Percentiles rank a stretch among this genome's conserved stretches.
Conservation (phyloP, 1,140 invertebrate genomes). For the Nasonia vitripennis region DNA sequence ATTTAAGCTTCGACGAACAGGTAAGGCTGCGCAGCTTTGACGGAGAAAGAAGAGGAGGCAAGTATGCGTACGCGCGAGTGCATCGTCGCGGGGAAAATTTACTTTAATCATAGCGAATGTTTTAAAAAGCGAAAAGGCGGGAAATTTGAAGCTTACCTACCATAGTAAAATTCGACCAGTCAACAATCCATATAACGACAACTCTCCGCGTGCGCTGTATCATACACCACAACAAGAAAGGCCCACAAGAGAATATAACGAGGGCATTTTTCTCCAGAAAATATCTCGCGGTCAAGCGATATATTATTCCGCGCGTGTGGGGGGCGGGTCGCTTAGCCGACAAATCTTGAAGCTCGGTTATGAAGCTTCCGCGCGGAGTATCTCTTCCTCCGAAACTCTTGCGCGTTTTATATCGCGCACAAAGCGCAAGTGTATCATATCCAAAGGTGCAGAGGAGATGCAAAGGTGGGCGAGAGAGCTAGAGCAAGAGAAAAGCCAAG, state of each 20-base stretch:
- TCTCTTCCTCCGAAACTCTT: background rate
- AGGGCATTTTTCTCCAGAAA: constrained; percentile 9
- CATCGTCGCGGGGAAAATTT: background rate
- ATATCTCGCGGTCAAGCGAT: constrained; percentile 10
- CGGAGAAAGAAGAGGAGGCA: background rate
- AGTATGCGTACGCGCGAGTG: background rate
- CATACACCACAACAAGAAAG: background rate
- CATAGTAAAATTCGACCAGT: too few species aligned
- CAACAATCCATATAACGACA: too few species aligned
- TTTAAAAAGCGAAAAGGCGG: too few species aligned
- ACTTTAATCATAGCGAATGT: background rate
- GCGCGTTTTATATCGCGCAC: background rate
- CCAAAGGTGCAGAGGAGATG: background rate
- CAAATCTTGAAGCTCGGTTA: background rate
- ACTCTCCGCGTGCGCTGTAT: too few species aligned
- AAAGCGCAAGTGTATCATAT: background rate
- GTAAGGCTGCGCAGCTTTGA: background rate
- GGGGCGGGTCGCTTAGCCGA: background rate
- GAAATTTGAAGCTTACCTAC: too few species aligned
- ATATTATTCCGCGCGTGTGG: constrained; percentile 6
- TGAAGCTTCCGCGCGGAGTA: background rate
- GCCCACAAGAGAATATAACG: background rate
- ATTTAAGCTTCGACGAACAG: background rate
- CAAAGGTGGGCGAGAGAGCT: background rate
- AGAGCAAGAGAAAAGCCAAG: background rate